Percentiles rank a stretch among this genome's conserved stretches.
Conservation (phyloP, 1,140 invertebrate species). For the Araneus ventricosus region DNA sequence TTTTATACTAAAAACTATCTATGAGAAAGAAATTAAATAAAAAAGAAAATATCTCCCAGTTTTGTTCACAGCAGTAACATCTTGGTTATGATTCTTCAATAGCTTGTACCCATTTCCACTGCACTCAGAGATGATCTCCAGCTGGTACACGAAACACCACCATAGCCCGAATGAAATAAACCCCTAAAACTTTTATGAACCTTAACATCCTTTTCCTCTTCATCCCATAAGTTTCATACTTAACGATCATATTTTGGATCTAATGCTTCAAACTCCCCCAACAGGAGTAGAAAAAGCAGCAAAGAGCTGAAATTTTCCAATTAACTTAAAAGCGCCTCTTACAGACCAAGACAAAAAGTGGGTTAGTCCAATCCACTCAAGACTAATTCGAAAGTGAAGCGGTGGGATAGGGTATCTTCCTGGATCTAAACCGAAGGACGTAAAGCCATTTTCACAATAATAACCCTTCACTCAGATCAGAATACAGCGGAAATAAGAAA, state of each 20-base stretch:
- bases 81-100: too few species aligned
- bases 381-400: slow-evolving; percentile 3
- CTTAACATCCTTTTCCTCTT: background rate
- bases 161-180: background rate
- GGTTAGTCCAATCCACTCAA: slow-evolving; percentile 28
- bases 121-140: too few species aligned
- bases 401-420: background rate
- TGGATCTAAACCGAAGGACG: background rate
- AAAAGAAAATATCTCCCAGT: too few species aligned
- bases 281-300: background rate
- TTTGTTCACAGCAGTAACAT: too few species aligned
- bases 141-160: too few species aligned
- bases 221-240: background rate
- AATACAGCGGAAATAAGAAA: background rate
- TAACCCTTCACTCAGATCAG: slow-evolving; percentile 16
- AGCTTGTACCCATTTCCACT: too few species aligned
- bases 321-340: slow-evolving; percentile 10
- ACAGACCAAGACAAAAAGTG: background rate
- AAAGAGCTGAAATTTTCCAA: slow-evolving; percentile 19
- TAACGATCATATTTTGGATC: slow-evolving; percentile 8
- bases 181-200: background rate
- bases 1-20: too few species aligned
- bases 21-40: too few species aligned
- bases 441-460: slow-evolving; percentile 44
- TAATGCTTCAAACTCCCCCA: background rate